Percentiles rank a stretch among this genome's conserved stretches.
Evolutionary conservation across 1,140 invertebrate genomes (phyloP).

Genomic region (Vanessa tameamea): DNA sequence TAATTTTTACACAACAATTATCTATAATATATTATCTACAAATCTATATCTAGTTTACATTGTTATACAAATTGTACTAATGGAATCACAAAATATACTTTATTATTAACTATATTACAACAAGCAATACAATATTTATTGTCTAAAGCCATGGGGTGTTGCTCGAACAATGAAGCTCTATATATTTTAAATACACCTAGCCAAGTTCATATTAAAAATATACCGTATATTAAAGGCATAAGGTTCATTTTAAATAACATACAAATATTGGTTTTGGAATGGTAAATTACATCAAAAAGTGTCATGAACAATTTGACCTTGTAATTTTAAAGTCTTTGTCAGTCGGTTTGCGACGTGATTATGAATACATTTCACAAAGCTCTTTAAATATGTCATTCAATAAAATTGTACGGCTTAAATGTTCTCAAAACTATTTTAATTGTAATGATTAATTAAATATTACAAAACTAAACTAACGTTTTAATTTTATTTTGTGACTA

Average conservation of each 20-base stretch:
- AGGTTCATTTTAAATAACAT: background rate
- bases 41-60: slow-evolving; percentile 3
- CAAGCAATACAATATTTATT: slow-evolving; percentile 10
- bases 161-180: slow-evolving; percentile 13
- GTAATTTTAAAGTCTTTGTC: background rate
- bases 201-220: slow-evolving; percentile 8
- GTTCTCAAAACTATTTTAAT: slow-evolving; percentile 13
- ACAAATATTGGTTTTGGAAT: slow-evolving; percentile 10
- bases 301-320: background rate
- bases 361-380: slow-evolving; percentile 1
- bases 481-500: slow-evolving; percentile 9
- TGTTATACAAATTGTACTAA: slow-evolving; percentile 28
- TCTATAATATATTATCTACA: background rate
- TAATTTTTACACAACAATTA: slow-evolving; percentile 5
- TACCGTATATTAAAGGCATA: background rate
- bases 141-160: slow-evolving; percentile 30
- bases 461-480: background rate
- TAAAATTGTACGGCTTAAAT: background rate
- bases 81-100: slow-evolving; percentile 21
- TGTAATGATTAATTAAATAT: background rate
- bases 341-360: slow-evolving; percentile 7
- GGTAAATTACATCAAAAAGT: slow-evolving; percentile 23
- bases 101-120: slow-evolving; percentile 12
- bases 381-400: slow-evolving; percentile 9
- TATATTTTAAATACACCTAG: slow-evolving; percentile 5